Conservation (phyloP, 1,140 invertebrate genomes). For the Bombyx mandarina region DNA sequence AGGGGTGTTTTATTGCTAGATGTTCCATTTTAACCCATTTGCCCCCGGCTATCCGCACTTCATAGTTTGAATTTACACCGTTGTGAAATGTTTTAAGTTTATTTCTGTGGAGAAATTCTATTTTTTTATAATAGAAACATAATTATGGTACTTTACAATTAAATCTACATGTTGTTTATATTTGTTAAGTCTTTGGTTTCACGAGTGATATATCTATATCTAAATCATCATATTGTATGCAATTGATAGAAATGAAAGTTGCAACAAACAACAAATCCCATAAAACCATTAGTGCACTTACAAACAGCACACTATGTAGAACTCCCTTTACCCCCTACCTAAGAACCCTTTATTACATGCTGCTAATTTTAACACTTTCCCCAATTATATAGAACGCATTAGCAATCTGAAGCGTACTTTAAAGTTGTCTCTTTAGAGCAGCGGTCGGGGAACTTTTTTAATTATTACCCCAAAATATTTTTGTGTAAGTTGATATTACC, state of each 20-base stretch:
- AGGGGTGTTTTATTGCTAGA: constrained; percentile 63
- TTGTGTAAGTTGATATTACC: too few relatives aligned
- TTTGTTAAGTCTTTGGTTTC: neutral
- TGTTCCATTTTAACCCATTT: constrained; percentile 65
- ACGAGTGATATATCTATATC: neutral
- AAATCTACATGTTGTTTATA: neutral
- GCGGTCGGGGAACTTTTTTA: too few relatives aligned
- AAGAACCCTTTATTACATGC: too few relatives aligned
- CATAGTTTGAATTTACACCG: constrained; percentile 28
- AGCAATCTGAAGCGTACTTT: too few relatives aligned
- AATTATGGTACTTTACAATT: neutral
- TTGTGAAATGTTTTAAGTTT: constrained; percentile 6
- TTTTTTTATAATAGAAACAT: neutral
- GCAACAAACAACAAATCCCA: neutral
- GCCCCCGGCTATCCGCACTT: constrained; percentile 60
- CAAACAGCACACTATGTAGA: too few relatives aligned
- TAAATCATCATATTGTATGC: neutral
- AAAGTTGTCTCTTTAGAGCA: too few relatives aligned
- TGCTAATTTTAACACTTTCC: too few relatives aligned
- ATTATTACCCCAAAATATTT: too few relatives aligned
- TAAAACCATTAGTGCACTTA: neutral
- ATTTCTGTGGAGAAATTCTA: neutral
- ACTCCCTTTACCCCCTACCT: too few relatives aligned
- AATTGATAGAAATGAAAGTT: neutral
- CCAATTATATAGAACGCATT: too few relatives aligned